A percentile compares a stretch with the other conserved stretches of the same genome.
phyloP scores from a whole-genome alignment of 1,140 invertebrate genomes.

The Saccostrea echinata region DNA sequence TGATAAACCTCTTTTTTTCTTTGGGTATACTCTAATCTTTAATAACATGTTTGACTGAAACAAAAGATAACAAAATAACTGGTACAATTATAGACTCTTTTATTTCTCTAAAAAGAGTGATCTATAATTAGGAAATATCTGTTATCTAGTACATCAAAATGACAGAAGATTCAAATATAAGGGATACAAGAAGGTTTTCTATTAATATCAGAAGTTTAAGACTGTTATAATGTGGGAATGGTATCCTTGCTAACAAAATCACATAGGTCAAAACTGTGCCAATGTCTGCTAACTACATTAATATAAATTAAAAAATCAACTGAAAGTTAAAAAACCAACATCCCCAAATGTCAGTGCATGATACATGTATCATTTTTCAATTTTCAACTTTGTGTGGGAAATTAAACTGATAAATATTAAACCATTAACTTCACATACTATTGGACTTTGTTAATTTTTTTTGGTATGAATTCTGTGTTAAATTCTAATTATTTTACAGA shows the following conservation, averaged over 20 bases:
- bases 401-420: no score
- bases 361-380: no score
- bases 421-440: no score
- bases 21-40: no score
- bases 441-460: no score
- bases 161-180: not conserved
- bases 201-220: not conserved
- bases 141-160: conserved; percentile 8
- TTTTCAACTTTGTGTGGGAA: no score
- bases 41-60: no score
- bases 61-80: no score
- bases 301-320: not conserved
- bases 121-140: not conserved
- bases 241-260: not conserved
- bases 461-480: no score
- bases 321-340: not conserved
- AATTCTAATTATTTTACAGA: no score
- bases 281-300: not conserved
- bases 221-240: not conserved
- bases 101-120: conserved; percentile 27
- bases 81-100: not conserved
- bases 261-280: not conserved
- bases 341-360: no score
- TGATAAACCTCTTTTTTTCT: no score
- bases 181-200: not conserved